phyloP scores from a whole-genome alignment of 37 sponge, comb jelly and placozoan species.

The Crambe crambe region DNA sequence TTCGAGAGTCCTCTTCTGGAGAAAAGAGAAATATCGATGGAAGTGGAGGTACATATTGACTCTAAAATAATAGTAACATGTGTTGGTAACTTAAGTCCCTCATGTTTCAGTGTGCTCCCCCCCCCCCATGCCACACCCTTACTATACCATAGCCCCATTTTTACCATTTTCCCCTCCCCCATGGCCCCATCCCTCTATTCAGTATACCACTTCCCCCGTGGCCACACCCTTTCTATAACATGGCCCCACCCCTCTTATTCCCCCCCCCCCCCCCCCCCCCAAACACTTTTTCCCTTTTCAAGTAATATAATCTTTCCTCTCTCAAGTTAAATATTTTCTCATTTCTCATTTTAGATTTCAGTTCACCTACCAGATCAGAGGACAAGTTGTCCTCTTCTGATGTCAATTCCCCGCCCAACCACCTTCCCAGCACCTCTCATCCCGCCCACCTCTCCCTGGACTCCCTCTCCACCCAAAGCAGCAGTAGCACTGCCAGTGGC shows the following conservation, averaged over 20 bases:
- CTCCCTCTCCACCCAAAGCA: background rate
- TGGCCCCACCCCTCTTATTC: background rate
- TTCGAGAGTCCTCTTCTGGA: background rate
- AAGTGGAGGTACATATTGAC: background rate
- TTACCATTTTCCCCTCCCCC: too few species aligned
- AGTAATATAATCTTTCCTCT: too few species aligned
- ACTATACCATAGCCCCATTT: too few species aligned
- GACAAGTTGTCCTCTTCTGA: background rate
- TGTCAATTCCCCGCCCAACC: background rate
- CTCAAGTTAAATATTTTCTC: too few species aligned
- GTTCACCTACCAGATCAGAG: background rate
- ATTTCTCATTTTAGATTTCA: background rate
- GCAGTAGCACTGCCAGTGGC: background rate
- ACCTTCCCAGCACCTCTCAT: background rate
- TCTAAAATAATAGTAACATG: too few species aligned
- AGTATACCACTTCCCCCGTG: too few species aligned
- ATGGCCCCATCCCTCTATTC: too few species aligned
- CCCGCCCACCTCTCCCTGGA: slow-evolving; percentile 7
- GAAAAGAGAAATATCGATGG: background rate
- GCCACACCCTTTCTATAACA: too few species aligned
- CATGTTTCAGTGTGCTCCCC: too few species aligned
- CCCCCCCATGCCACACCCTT: too few species aligned
- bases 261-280: background rate
- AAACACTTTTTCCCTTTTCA: too few species aligned
- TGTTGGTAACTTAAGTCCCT: too few species aligned